Evolutionary conservation across 2,113 vertebrate species (phyloP).

Genomic region (Ariopsis seemanni): DNA sequence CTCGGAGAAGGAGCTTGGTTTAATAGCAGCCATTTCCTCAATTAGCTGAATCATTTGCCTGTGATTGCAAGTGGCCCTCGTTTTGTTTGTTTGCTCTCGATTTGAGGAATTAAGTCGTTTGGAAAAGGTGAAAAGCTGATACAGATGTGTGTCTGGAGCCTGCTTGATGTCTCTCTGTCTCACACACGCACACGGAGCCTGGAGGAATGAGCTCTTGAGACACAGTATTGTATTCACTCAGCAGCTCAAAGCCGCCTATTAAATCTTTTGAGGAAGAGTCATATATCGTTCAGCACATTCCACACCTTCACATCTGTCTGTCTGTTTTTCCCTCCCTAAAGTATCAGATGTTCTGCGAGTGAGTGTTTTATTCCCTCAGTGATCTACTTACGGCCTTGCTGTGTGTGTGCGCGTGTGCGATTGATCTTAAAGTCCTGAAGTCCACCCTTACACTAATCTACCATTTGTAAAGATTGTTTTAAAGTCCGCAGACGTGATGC

Average conservation of each 20-base stretch:
- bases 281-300: conserved; percentile 1
- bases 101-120: conserved; percentile 56
- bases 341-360: not conserved
- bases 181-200: not conserved
- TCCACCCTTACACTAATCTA: not conserved
- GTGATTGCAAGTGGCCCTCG: conserved; percentile 56
- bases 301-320: not conserved
- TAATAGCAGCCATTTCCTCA: conserved; percentile 70
- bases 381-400: not conserved
- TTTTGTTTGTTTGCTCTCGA: conserved; percentile 62
- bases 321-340: not conserved
- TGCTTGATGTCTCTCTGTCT: not conserved
- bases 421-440: not conserved
- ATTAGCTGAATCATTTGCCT: conserved; percentile 67
- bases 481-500: not conserved
- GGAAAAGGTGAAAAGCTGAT: conserved; percentile 19
- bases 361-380: not conserved
- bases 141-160: not conserved
- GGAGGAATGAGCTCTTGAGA: conserved; percentile 7
- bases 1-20: conserved; percentile 34
- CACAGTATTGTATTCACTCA: not conserved
- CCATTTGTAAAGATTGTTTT: conserved; percentile 18
- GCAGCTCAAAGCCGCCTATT: conserved; percentile 15
- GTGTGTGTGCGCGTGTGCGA: not conserved
- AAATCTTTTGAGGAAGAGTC: not conserved